phyloP scores from a whole-genome alignment of 1,140 invertebrate genomes.

The Phthorimaea operculella region DNA sequence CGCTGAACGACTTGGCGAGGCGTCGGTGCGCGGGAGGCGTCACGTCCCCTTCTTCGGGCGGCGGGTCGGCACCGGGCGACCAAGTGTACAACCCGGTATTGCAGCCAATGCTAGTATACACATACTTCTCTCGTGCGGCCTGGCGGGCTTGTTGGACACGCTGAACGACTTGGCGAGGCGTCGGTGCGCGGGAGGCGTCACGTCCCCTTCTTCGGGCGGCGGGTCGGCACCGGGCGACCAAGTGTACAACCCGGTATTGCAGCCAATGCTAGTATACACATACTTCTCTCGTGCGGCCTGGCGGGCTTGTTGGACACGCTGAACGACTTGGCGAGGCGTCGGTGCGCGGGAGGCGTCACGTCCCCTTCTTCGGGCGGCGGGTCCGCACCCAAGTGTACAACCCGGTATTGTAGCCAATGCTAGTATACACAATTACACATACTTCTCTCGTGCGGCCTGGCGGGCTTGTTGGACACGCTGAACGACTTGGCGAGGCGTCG shows the following conservation, averaged over 20 bases:
- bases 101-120: no score
- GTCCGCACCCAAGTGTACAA: conserved; percentile 13
- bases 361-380: conserved; percentile 21
- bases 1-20: conserved; percentile 90
- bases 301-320: no score
- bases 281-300: no score
- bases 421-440: no score
- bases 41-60: conserved; percentile 68
- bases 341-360: no score
- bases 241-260: no score
- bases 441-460: no score
- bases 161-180: conserved; percentile 90
- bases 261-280: no score
- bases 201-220: conserved; percentile 66
- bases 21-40: conserved; percentile 84
- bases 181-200: conserved; percentile 83
- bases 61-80: conserved; percentile 15
- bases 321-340: no score
- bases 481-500: no score
- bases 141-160: conserved; percentile 68
- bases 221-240: conserved; percentile 15
- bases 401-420: no score
- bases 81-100: conserved; percentile 13
- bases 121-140: conserved; percentile 45
- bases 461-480: no score